Base-by-base conservation (phyloP, 1,140 invertebrate genomes). In the Drosophila gunungcola region DNA sequence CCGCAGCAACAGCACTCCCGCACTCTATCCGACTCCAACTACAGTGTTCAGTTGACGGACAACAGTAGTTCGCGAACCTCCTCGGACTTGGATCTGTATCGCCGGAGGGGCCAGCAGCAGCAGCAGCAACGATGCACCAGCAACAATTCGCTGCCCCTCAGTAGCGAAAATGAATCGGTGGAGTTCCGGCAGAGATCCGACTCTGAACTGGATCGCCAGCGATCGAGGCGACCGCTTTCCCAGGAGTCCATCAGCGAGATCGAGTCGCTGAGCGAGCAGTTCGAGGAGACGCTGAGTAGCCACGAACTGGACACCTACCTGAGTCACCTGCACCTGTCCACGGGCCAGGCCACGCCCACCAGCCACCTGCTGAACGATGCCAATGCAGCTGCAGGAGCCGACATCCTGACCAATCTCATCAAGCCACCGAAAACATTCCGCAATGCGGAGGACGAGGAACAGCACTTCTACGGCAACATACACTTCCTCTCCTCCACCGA, bases 141-240 rank as follows among this genome's bases (percentile, higher is more conserved):
- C 64, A 91, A 92, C 54, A 83, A 75, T 6, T 90, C 89, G 0
- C 42, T 91, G 39, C 79, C 81, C 2, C 25, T 84, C 11, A 88
- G 79, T 51, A 92, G 91, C 52, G 89, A 91, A 51, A 89, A 52
- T 3, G 91, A 92, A n/a, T 91, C 88, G 0, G 91, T 94, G 1
- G 95, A 95, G 58, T 91, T 95, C 11, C 92, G 94, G 25, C 93
- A 94, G 76, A 82, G 78, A 68, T 93, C 89, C 42, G 92, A 93
- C 65, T 88, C 85, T 2, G 94, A 95, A 64, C 93, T 95, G 42
- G 94, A 95, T 88, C 93, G 94, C n/a, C 94, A 95, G 70, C 80
- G 95, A 9, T 96, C 96, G 73, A 93, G 96, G 43, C 93, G 96
- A 69, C 96, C 96, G 0, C 93, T 97, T 0, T 96, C 95, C 11